phyloP scores from a whole-genome alignment of 2,888 invertebrate species.

The Cosmopolites sordidus region DNA sequence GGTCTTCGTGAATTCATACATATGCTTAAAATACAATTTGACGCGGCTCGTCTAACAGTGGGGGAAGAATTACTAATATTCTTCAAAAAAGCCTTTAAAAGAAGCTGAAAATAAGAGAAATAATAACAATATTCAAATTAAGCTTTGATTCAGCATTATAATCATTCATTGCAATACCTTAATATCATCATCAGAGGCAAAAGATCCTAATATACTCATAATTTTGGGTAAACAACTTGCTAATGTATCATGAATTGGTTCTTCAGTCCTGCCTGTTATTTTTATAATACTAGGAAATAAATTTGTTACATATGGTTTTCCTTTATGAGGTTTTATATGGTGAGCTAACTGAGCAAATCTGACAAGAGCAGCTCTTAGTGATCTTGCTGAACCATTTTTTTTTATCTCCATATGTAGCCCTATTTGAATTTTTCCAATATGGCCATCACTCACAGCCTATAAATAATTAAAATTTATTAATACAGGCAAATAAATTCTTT shows the following conservation, averaged over 20 bases:
- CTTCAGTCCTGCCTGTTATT: constrained; percentile 68
- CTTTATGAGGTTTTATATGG: constrained; percentile 71
- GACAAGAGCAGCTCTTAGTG: constrained; percentile 70
- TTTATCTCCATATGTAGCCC: constrained; percentile 81
- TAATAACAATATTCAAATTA: constrained; percentile 1
- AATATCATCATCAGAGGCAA: constrained; percentile 66
- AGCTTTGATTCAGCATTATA: too few species aligned
- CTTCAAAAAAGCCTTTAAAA: constrained; percentile 63
- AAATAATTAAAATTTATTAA: constrained; percentile 27
- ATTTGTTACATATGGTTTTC: constrained; percentile 72
- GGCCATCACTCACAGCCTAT: constrained; percentile 59
- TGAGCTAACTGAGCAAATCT: constrained; percentile 73
- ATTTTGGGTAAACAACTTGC: constrained; percentile 61
- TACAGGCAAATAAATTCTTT: too few species aligned
- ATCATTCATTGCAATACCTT: too few species aligned
- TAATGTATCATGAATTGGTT: constrained; percentile 65
- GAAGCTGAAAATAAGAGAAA: constrained; percentile 49
- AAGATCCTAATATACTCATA: constrained; percentile 62
- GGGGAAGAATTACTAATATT: constrained; percentile 64
- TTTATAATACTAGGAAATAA: constrained; percentile 69
- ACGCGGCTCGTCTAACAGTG: constrained; percentile 75
- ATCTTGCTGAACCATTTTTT: constrained; percentile 67
- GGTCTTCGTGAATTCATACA: constrained; percentile 75
- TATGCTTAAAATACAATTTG: constrained; percentile 73
- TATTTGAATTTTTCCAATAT: constrained; percentile 69